phyloP scores from a whole-genome alignment of 2,113 vertebrate species.

The Oostethus manadensis region DNA sequence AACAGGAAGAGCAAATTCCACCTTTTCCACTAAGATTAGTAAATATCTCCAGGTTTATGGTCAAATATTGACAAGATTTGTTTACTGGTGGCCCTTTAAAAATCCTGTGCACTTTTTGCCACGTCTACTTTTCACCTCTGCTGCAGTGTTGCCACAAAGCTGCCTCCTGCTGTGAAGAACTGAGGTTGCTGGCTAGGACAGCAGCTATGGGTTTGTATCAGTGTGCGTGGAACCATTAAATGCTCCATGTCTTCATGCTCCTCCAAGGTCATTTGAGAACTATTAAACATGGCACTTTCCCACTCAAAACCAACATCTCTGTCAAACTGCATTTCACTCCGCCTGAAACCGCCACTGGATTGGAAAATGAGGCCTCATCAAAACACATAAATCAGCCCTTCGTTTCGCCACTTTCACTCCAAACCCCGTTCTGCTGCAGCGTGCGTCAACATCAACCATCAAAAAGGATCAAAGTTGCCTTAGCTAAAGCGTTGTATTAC shows the following conservation, averaged over 20 bases:
- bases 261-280: slow-evolving; percentile 33
- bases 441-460: slow-evolving; percentile 15
- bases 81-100: slow-evolving; percentile 40
- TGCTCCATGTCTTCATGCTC: slow-evolving; percentile 25
- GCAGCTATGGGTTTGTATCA: slow-evolving; percentile 40
- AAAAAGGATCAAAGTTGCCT: slow-evolving; percentile 5
- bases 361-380: slow-evolving; percentile 43
- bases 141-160: slow-evolving; percentile 14
- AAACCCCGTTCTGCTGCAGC: slow-evolving; percentile 22
- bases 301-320: slow-evolving; percentile 37
- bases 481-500: neutral
- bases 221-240: slow-evolving; percentile 48
- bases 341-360: slow-evolving; percentile 26
- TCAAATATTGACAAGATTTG: slow-evolving; percentile 16
- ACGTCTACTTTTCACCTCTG: slow-evolving; percentile 20
- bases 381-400: slow-evolving; percentile 48
- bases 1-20: slow-evolving; percentile 36
- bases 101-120: slow-evolving; percentile 35
- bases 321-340: slow-evolving; percentile 28
- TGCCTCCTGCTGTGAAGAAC: slow-evolving; percentile 26
- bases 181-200: slow-evolving; percentile 39
- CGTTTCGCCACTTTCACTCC: slow-evolving; percentile 25
- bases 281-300: slow-evolving; percentile 34
- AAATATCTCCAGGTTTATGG: neutral
- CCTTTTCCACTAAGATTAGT: neutral